A percentile compares a stretch with the other conserved stretches of the same genome.
phyloP scores from a whole-genome alignment of 2,888 invertebrate species.

The Myopa tessellatipennis region DNA sequence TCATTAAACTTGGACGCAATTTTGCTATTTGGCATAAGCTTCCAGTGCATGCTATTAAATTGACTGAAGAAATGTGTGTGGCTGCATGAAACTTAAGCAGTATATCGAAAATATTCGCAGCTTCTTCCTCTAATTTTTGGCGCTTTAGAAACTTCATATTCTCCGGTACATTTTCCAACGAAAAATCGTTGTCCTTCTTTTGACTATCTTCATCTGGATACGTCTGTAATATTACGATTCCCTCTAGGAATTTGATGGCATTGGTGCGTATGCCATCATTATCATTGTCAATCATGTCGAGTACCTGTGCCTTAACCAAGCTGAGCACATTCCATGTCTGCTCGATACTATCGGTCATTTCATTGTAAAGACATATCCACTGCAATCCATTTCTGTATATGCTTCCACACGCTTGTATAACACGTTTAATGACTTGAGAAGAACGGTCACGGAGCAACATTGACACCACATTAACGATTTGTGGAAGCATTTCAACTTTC shows the following conservation, averaged over 20 bases:
- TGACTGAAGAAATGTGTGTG: constrained; percentile 94
- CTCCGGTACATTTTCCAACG: constrained; percentile 85
- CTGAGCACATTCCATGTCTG: constrained; percentile 88
- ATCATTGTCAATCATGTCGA: constrained; percentile 93
- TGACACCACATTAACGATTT: constrained; percentile 81
- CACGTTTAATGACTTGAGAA: constrained; percentile 88
- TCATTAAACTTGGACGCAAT: constrained; percentile 88
- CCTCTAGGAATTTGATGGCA: constrained; percentile 95
- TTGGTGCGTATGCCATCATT: constrained; percentile 97
- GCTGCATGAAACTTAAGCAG: constrained; percentile 94
- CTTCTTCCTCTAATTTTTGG: constrained; percentile 78
- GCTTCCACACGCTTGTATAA: constrained; percentile 88
- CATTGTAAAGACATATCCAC: constrained; percentile 79
- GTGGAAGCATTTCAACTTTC: constrained; percentile 83
- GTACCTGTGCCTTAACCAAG: constrained; percentile 84
- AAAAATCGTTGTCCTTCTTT: constrained; percentile 78
- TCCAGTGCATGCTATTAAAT: constrained; percentile 96
- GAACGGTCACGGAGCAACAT: constrained; percentile 83
- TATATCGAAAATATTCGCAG: constrained; percentile 82
- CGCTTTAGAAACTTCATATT: constrained; percentile 84
- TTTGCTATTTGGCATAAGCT: constrained; percentile 90
- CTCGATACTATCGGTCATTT: constrained; percentile 81
- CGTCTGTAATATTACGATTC: constrained; percentile 85
- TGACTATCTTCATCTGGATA: constrained; percentile 76
- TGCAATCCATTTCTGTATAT: constrained; percentile 83